A percentile compares a stretch with the other conserved stretches of the same genome.
Evolutionary conservation across 2,113 vertebrate genomes (phyloP).

Genomic region (Chamaea fasciata): DNA sequence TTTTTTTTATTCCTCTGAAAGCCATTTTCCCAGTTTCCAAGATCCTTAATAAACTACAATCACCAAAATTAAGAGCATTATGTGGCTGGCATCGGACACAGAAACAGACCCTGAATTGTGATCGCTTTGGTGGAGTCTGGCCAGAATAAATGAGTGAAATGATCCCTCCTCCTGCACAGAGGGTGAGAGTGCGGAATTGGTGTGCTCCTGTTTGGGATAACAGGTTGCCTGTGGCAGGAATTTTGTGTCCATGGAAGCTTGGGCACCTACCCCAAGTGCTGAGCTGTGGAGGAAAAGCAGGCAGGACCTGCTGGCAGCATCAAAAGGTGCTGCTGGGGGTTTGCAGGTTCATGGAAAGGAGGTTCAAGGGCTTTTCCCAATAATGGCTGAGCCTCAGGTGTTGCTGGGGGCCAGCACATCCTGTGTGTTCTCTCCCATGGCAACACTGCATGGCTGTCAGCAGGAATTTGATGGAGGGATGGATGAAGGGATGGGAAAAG

Average conservation of each 20-base stretch:
- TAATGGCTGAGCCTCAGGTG: background rate
- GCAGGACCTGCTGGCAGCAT: background rate
- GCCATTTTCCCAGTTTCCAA: slow-evolving; percentile 59
- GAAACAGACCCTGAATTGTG: slow-evolving; percentile 24
- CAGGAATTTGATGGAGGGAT: background rate
- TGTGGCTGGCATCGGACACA: background rate
- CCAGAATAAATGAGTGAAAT: background rate
- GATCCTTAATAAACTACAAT: slow-evolving; percentile 48
- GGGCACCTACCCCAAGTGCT: background rate
- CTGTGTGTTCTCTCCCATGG: background rate
- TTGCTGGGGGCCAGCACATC: background rate
- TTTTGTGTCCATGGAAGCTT: background rate
- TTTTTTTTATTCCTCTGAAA: slow-evolving; percentile 10
- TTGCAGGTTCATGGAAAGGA: background rate
- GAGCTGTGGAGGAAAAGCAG: too few relatives aligned
- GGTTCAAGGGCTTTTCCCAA: background rate
- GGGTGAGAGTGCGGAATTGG: background rate
- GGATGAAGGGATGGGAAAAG: background rate
- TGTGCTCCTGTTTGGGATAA: background rate
- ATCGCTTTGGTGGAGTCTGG: background rate
- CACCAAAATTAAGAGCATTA: slow-evolving; percentile 29
- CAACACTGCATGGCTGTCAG: background rate
- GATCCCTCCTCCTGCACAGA: background rate
- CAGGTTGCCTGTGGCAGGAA: background rate
- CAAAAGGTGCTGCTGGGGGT: background rate